Evolutionary conservation across 2,113 vertebrate species (phyloP).

Genomic region (Tiliqua scincoides): DNA sequence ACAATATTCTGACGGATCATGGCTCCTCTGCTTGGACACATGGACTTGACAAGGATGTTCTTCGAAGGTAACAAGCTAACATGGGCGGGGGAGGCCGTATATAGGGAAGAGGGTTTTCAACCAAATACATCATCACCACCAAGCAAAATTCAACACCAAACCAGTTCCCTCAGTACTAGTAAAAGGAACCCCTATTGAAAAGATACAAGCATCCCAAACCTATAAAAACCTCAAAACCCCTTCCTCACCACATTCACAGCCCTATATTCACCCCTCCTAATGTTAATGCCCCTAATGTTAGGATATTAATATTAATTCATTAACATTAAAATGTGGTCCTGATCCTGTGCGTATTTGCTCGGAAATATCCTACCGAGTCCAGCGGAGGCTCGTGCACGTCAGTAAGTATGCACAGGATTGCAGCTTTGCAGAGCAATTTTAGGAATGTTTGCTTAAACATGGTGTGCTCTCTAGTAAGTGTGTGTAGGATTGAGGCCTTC

Average conservation of each 20-base stretch:
- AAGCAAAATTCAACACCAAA: neutral
- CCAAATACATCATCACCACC: neutral
- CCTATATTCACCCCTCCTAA: too few relatives aligned
- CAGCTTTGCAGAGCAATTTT: too few relatives aligned
- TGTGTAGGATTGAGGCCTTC: too few relatives aligned
- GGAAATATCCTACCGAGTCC: neutral
- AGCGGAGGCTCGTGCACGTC: too few relatives aligned
- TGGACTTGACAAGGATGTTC: neutral
- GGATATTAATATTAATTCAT: too few relatives aligned
- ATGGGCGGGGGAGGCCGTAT: accelerated
- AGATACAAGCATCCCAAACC: neutral
- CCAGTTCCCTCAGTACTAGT: neutral
- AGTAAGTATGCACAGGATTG: too few relatives aligned
- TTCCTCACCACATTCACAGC: neutral
- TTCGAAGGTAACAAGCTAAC: neutral
- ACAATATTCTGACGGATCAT: neutral
- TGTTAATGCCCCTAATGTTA: too few relatives aligned
- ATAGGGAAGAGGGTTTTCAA: neutral
- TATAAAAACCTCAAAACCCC: neutral
- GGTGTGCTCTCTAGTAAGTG: neutral
- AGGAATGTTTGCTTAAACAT: too few relatives aligned
- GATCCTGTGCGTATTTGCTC: neutral
- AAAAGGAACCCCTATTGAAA: neutral
- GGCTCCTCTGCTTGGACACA: too few relatives aligned
- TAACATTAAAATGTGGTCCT: too few relatives aligned